Evolutionary conservation across 2,113 vertebrate species (phyloP).

Genomic region (Eptatretus burgeri): DNA sequence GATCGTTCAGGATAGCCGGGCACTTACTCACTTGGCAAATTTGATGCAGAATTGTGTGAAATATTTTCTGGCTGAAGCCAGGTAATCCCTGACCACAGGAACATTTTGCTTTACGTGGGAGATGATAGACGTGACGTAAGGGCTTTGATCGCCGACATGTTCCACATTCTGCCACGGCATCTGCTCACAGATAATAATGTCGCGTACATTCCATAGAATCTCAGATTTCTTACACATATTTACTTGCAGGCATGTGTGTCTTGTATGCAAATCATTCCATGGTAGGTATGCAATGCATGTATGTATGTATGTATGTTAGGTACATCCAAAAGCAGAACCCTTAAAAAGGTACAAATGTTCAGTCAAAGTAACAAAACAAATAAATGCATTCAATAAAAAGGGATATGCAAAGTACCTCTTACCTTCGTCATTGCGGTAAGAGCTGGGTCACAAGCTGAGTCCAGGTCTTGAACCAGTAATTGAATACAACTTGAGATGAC

Average conservation of each 20-base stretch:
- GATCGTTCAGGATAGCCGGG: too few relatives aligned
- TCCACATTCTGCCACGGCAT: conserved; percentile 99
- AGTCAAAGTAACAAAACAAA: too few relatives aligned
- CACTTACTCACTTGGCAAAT: conserved; percentile 54
- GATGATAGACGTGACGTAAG: conserved; percentile 90
- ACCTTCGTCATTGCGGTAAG: conserved; percentile 98
- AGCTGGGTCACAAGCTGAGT: conserved; percentile 76
- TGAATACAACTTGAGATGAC: conserved; percentile 97
- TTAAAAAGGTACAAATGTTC: too few relatives aligned
- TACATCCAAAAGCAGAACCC: too few relatives aligned
- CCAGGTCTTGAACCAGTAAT: conserved; percentile 78
- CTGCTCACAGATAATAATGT: conserved; percentile 16
- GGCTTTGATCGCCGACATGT: conserved; percentile 90
- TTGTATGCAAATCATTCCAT: too few relatives aligned
- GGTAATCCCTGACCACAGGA: conserved; percentile 75
- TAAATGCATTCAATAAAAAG: too few relatives aligned
- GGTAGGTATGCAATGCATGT: too few relatives aligned
- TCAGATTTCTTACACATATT: too few relatives aligned
- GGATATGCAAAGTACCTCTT: conserved; percentile 5
- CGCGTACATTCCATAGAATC: too few relatives aligned
- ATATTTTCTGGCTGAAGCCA: conserved; percentile 86
- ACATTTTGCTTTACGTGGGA: conserved; percentile 95
- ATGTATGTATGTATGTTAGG: too few relatives aligned
- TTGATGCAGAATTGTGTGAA: conserved; percentile 99
- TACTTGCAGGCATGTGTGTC: too few relatives aligned